Evolutionary conservation across 2,797 vertebrate species (phyloP).

Genomic region (Harpagifer antarcticus): DNA sequence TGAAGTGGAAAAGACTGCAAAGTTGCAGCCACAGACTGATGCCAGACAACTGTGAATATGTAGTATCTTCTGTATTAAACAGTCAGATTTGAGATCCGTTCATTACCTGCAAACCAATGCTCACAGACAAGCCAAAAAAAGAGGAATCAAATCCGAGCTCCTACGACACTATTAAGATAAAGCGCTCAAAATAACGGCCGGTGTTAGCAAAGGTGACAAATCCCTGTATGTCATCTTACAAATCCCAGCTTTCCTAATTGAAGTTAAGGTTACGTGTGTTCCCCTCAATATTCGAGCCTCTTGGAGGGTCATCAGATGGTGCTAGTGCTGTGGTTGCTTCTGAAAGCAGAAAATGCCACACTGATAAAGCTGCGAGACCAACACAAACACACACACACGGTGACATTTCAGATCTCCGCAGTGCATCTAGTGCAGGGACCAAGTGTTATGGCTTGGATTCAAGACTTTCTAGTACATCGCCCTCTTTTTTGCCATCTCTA

Average conservation of each 20-base stretch:
- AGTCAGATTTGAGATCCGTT: conserved; percentile 59
- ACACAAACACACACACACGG: conserved; percentile 52
- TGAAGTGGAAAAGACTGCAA: conserved; percentile 41
- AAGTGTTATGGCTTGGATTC: conserved; percentile 61
- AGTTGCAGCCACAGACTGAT: conserved; percentile 38
- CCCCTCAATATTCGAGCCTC: conserved; percentile 69
- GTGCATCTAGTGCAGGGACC: conserved; percentile 66
- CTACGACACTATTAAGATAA: conserved; percentile 66
- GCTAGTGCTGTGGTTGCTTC: conserved; percentile 43
- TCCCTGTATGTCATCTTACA: conserved; percentile 45
- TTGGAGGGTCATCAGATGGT: conserved; percentile 78
- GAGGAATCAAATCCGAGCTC: conserved; percentile 47
- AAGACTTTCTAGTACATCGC: conserved; percentile 56
- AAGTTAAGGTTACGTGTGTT: conserved; percentile 71
- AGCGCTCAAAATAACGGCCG: conserved; percentile 54
- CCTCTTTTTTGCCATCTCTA: conserved; percentile 36
- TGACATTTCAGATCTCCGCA: conserved; percentile 77
- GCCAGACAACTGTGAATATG: conserved; percentile 44
- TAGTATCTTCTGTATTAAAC: conserved; percentile 66
- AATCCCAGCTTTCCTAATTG: conserved; percentile 60
- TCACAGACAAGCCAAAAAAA: conserved; percentile 25
- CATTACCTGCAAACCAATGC: conserved; percentile 55
- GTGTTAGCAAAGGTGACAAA: conserved; percentile 58
- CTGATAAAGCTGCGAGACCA: conserved; percentile 75
- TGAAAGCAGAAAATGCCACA: conserved; percentile 80